Evolutionary conservation across 2,797 vertebrate species (phyloP), one percentile per base, ranked within the genome.

Genomic region (Argya squamiceps): DNA sequence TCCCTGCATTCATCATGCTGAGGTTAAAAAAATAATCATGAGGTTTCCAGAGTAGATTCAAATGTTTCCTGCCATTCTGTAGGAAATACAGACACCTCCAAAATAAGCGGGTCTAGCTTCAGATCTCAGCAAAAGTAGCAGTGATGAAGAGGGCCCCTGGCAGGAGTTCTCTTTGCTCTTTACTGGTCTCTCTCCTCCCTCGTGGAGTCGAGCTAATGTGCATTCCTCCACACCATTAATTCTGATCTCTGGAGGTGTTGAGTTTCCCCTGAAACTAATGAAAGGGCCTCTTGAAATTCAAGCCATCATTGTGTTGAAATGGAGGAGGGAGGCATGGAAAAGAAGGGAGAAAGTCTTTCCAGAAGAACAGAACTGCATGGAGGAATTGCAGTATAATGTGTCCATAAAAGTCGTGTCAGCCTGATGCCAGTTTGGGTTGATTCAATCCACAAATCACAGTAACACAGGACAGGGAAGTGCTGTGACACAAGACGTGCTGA

Each of bases 281-380:
- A 93, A 83, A 86, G 56, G 63, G 17, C 46, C 63, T 94, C 92
- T 84, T 70, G 90, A 94, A 94, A 95, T 77, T 86, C 64, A 96
- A 71, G 37, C 76, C 50, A 64, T 89, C 62, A 5, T 52, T 90
- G 65, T 78, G 65, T 71, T 92, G 73, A 94, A 95, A 69, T 49
- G 47, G 46, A 78, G 52, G 70, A 68, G 2, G 10, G 50, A 34
- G 34, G 26, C 50, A 36, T 71, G 60, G 81, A 82, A 93, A 75
- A 78, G 71, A 91, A 90, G 56, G 36, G 49, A 63, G 58, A 69
- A 87, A 68, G 36, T 80, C 67, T 77, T 92, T 67, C 37, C 19
- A 32, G 67, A 89, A 53, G 65, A 60, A 26, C 19, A 84, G 88
- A 93, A 74, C n/a, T 70, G 19, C 27, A 5, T 9, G 32, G 63